phyloP scores from a whole-genome alignment of 2,888 invertebrate species.

The Polietes domitor region DNA sequence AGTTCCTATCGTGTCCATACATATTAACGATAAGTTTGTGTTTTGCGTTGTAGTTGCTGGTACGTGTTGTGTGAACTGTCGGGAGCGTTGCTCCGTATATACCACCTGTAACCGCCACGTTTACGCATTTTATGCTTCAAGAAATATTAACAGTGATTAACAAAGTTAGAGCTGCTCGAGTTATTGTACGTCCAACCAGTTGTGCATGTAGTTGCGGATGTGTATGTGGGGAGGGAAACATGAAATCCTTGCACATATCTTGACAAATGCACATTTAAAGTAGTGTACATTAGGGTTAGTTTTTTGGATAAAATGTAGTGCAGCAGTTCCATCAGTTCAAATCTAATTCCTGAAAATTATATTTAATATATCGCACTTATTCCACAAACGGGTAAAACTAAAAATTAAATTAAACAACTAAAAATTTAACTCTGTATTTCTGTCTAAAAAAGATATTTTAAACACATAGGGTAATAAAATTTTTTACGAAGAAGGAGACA shows the following conservation, averaged over 20 bases:
- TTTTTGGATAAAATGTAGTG: too few relatives aligned
- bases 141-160: slow-evolving; percentile 68
- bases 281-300: too few relatives aligned
- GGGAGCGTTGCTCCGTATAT: slow-evolving; percentile 53
- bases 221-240: neutral
- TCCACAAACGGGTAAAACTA: too few relatives aligned
- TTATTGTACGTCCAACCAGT: slow-evolving; percentile 5
- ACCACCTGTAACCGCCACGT: slow-evolving; percentile 67
- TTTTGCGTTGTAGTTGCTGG: slow-evolving; percentile 11
- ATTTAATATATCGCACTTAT: too few relatives aligned
- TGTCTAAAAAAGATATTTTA: too few relatives aligned
- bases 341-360: too few relatives aligned
- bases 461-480: too few relatives aligned
- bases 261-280: neutral
- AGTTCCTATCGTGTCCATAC: slow-evolving; percentile 21
- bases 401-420: too few relatives aligned
- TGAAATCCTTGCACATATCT: neutral
- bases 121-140: slow-evolving; percentile 64
- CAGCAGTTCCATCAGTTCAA: too few relatives aligned
- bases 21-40: neutral
- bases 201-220: neutral
- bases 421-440: too few relatives aligned
- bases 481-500: too few relatives aligned
- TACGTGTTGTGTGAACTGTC: slow-evolving; percentile 29
- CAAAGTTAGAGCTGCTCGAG: slow-evolving; percentile 59